Evolutionary conservation across 2,113 vertebrate genomes (phyloP).

Genomic region (Asarcornis scutulata): DNA sequence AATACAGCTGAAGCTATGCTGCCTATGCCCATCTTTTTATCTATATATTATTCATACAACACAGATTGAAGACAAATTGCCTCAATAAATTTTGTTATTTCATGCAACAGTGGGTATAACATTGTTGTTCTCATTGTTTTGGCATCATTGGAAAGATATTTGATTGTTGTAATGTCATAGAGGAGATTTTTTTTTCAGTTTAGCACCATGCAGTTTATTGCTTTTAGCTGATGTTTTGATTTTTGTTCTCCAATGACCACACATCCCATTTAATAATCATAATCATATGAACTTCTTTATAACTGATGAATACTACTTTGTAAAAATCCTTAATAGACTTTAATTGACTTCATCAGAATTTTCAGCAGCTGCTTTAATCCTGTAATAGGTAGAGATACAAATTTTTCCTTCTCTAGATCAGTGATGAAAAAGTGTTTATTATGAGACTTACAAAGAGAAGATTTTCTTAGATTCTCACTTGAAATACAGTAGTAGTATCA

Average conservation of each 20-base stretch:
- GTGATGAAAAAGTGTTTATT: neutral
- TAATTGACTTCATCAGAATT: neutral
- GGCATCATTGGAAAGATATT: constrained; percentile 12
- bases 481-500: neutral
- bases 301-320: neutral
- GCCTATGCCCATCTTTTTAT: neutral
- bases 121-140: neutral
- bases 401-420: neutral
- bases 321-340: neutral
- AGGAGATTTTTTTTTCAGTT: neutral
- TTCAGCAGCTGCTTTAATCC: neutral
- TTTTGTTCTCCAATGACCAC: neutral
- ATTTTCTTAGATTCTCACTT: neutral
- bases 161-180: neutral
- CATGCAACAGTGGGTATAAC: constrained; percentile 16
- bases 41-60: constrained; percentile 23
- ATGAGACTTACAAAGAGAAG: neutral
- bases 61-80: constrained; percentile 38
- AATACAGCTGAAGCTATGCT: neutral
- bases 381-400: neutral
- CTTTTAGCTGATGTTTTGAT: neutral
- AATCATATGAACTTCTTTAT: neutral
- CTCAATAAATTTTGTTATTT: constrained; percentile 50
- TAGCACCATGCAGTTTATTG: neutral
- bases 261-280: constrained; percentile 17